Evolutionary conservation across 2,888 invertebrate genomes (phyloP).

Genomic region (Drosophila stalkeri): DNA sequence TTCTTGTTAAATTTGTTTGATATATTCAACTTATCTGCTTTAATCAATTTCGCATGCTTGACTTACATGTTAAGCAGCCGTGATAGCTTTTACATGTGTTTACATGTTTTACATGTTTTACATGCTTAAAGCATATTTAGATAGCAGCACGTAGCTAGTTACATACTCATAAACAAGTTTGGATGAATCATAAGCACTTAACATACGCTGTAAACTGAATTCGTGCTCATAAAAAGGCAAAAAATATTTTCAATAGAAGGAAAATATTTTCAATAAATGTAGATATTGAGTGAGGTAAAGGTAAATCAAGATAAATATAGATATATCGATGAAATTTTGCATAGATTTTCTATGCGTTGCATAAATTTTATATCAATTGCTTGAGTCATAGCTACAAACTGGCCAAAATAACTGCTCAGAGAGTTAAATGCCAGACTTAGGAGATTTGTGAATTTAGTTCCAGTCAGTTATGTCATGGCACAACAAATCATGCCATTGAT

Average conservation of each 20-base stretch:
- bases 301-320: neutral
- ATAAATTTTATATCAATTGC: neutral
- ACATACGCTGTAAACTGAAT: neutral
- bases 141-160: neutral
- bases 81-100: neutral
- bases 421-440: neutral
- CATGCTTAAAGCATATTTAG: neutral
- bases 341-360: neutral
- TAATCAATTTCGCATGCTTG: neutral
- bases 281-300: neutral
- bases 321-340: neutral
- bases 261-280: neutral
- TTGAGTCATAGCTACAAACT: neutral
- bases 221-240: neutral
- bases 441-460: neutral
- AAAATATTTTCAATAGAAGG: no score
- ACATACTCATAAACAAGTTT: neutral
- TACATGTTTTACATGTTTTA: neutral
- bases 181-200: neutral
- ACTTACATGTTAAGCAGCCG: neutral
- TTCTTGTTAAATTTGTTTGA: neutral
- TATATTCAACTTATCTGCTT: neutral
- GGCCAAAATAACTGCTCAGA: neutral
- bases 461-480: neutral
- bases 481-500: neutral